Conservation (phyloP, 2,113 vertebrate genomes). For the Ciconia maguari region DNA sequence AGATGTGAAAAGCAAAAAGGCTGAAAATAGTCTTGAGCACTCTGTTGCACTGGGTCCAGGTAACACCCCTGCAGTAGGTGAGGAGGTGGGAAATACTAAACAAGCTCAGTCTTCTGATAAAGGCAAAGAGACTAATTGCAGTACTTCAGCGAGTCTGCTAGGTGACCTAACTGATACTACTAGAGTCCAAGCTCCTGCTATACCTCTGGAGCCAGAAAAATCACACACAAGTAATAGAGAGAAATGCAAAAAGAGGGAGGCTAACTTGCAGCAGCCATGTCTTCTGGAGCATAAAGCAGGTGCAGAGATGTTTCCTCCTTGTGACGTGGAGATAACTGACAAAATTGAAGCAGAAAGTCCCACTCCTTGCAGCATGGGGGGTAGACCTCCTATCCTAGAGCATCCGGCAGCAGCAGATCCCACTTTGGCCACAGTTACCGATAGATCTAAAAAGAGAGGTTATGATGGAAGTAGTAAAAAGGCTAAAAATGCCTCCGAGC, state of each 20-base stretch:
- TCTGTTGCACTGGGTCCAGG: background rate
- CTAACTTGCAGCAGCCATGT: background rate
- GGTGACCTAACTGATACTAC: background rate
- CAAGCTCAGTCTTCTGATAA: background rate
- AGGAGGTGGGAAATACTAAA: background rate
- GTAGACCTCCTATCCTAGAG: background rate
- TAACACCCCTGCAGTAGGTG: background rate
- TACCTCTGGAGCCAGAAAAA: background rate
- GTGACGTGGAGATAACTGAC: background rate
- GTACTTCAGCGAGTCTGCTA: fast-evolving
- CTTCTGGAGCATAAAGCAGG: background rate
- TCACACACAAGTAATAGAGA: background rate
- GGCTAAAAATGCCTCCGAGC: slow-evolving; percentile 4
- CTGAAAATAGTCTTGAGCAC: background rate
- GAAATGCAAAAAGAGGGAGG: background rate
- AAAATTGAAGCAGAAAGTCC: background rate
- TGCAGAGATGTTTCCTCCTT: background rate
- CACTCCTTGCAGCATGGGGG: background rate
- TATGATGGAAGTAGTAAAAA: slow-evolving; percentile 49
- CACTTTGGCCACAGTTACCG: background rate
- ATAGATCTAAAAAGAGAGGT: slow-evolving; percentile 17
- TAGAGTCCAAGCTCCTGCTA: background rate
- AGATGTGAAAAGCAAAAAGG: background rate
- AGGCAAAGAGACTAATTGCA: background rate
- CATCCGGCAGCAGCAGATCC: background rate